Conservation (phyloP, 2,797 vertebrate species). For the Alosa sapidissima region DNA sequence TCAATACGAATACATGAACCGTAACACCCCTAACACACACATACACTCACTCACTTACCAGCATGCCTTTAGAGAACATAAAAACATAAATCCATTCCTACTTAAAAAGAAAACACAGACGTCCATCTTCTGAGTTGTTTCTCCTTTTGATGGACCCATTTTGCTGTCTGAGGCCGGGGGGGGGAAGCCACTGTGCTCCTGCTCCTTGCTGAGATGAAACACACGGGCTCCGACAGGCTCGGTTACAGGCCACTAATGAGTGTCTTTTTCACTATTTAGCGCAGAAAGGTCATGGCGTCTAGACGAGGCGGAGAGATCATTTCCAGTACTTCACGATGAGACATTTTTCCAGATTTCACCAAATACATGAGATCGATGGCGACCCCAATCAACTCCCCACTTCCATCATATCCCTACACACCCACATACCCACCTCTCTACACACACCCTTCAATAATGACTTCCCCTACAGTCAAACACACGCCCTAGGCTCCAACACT, state of each 20-base stretch:
- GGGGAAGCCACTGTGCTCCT: not conserved
- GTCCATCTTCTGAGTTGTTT: not conserved
- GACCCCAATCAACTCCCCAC: not conserved
- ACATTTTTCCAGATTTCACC: not conserved
- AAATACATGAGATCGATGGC: constrained; percentile 11
- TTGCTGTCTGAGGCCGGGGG: not conserved
- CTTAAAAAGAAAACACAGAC: not conserved
- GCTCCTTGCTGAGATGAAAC: not conserved
- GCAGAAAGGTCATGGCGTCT: constrained; percentile 25
- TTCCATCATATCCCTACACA: not conserved
- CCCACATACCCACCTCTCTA: not conserved
- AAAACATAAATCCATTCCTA: not conserved
- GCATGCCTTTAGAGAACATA: not conserved
- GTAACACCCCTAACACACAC: not conserved
- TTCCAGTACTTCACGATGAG: constrained; percentile 17
- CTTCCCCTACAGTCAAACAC: not conserved
- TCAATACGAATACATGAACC: too few relatives aligned
- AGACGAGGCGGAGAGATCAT: constrained; percentile 21
- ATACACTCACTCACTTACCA: not conserved
- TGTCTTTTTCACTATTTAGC: constrained; percentile 32
- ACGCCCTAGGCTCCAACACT: not conserved
- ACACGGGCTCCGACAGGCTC: not conserved
- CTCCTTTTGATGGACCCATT: not conserved
- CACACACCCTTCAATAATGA: not conserved
- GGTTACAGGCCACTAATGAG: constrained; percentile 33